Conservation (phyloP, 2,888 invertebrate genomes). For the Parthenolecanium corni region DNA sequence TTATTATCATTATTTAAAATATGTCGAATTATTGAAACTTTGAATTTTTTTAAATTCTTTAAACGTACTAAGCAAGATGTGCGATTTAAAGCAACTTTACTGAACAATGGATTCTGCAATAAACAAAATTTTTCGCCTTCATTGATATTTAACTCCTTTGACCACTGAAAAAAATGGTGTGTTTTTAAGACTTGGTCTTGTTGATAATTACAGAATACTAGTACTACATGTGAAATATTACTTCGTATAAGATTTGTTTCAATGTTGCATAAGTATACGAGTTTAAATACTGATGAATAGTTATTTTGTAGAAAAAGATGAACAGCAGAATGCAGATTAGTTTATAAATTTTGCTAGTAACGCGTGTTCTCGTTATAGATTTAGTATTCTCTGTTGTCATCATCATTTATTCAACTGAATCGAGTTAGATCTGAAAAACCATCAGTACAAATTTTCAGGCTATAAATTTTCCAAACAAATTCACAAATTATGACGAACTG, state of each 20-base stretch:
- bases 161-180: background rate
- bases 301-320: background rate
- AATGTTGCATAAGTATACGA: background rate
- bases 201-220: too few species aligned
- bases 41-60: background rate
- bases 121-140: background rate
- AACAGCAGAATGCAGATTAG: background rate
- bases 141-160: background rate
- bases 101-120: conserved; percentile 4
- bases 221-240: background rate
- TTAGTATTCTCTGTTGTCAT: too few species aligned
- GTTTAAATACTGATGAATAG: background rate
- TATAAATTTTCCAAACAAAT: too few species aligned
- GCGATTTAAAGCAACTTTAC: background rate
- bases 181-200: too few species aligned
- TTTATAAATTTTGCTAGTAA: too few species aligned
- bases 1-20: background rate
- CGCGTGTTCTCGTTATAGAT: too few species aligned
- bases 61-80: background rate
- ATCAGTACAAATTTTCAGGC: too few species aligned
- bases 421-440: background rate
- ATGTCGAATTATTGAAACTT: background rate
- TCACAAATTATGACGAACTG: too few species aligned
- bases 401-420: too few species aligned
- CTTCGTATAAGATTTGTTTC: background rate